These are phyloP conservation scores for Sinodicranocentrus sp. DNA, from an alignment of 2,888 invertebrate species.

Conservation along the genomic window DNA sequence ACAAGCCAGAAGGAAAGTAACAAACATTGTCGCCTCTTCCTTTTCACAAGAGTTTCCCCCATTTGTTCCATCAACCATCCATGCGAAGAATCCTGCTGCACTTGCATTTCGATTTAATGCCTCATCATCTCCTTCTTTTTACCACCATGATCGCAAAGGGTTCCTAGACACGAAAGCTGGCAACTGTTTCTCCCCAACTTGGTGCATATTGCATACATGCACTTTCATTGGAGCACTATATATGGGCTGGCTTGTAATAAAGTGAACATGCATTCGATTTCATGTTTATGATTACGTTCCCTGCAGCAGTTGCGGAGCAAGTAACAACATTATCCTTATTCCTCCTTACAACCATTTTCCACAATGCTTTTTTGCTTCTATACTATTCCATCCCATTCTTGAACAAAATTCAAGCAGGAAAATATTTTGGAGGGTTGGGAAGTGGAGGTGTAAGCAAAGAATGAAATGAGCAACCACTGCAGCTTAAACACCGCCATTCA, in stretches of 20 bases:
- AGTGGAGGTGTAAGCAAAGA: slow-evolving; percentile 30
- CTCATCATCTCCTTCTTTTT: neutral
- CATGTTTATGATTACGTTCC: neutral
- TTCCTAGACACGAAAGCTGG: neutral
- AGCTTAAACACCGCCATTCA: neutral
- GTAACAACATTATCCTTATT: neutral
- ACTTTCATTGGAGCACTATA: too few relatives aligned
- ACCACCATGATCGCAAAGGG: neutral
- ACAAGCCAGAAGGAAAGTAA: too few relatives aligned
- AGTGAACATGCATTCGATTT: too few relatives aligned
- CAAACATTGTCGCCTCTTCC: too few relatives aligned
- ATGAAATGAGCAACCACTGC: slow-evolving; percentile 22
- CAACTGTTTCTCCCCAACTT: neutral
- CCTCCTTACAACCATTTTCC: neutral
- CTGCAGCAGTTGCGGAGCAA: neutral
- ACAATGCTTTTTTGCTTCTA: neutral
- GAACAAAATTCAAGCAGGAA: neutral
- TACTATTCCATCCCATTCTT: neutral
- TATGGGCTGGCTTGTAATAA: too few relatives aligned
- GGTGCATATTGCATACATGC: too few relatives aligned
- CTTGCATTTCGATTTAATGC: slow-evolving; percentile 13
- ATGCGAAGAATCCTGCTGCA: too few relatives aligned
- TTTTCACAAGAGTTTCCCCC: too few relatives aligned
- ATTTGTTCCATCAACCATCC: too few relatives aligned
- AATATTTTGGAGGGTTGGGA: neutral